Conservation (phyloP, 2,113 vertebrate species). For the Aplodontia rufa region DNA sequence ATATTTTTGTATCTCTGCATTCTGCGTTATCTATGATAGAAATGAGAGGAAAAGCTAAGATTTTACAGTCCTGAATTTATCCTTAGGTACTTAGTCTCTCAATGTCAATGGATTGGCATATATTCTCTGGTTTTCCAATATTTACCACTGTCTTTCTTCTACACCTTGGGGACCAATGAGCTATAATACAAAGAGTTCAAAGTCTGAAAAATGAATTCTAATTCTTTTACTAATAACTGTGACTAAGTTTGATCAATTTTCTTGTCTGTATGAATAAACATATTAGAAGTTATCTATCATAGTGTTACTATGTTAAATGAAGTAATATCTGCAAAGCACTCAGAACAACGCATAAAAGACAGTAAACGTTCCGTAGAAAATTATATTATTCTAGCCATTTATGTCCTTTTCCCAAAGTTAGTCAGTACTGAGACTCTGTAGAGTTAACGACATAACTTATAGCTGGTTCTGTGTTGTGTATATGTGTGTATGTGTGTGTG, state of each 20-base stretch:
- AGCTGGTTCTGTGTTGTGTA: neutral
- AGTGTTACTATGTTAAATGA: neutral
- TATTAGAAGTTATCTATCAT: neutral
- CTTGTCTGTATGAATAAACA: neutral
- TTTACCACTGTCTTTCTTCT: neutral
- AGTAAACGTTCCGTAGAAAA: neutral
- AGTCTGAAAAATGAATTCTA: neutral
- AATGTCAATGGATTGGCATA: neutral
- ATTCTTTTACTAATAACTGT: neutral
- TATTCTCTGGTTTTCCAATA: neutral
- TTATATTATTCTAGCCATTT: neutral
- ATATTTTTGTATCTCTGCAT: neutral
- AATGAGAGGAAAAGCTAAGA: neutral
- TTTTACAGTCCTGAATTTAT: neutral
- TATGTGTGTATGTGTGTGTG: neutral
- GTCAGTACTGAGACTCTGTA: neutral
- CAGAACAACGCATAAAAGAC: neutral
- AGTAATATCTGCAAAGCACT: neutral
- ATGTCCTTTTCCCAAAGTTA: neutral
- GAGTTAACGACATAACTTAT: no score
- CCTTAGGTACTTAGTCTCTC: neutral
- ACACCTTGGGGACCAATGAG: neutral
- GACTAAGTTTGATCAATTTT: neutral
- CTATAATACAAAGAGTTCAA: no score
- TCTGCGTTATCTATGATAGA: neutral